Evolutionary conservation across 1,140 invertebrate genomes (phyloP).

Genomic region (Galendromus occidentalis): DNA sequence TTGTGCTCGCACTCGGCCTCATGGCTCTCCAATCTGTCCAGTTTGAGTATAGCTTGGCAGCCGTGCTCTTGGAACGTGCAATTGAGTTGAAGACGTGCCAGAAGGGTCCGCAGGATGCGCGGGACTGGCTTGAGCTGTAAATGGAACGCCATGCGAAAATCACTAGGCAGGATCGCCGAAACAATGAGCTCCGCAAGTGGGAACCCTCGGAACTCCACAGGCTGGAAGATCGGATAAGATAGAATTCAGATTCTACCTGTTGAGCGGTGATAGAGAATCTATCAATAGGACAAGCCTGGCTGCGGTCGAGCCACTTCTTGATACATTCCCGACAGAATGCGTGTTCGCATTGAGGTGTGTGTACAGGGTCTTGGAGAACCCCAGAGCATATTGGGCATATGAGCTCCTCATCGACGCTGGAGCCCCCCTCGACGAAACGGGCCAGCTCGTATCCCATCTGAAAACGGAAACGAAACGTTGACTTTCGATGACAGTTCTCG

Average conservation of each 20-base stretch:
- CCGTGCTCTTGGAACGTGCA: conserved; percentile 78
- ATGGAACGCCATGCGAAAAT: background rate
- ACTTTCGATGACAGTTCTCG: too few relatives aligned
- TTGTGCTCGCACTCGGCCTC: conserved; percentile 79
- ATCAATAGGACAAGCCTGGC: conserved; percentile 81
- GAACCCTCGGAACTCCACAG: too few relatives aligned
- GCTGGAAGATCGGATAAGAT: too few relatives aligned
- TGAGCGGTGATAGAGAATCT: conserved; percentile 61
- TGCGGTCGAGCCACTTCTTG: conserved; percentile 74
- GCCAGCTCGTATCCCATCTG: conserved; percentile 68
- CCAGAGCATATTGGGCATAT: conserved; percentile 76
- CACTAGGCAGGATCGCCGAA: too few relatives aligned
- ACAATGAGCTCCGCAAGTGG: too few relatives aligned
- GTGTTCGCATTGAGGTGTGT: conserved; percentile 86
- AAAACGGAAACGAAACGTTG: background rate
- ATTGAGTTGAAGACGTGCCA: conserved; percentile 62
- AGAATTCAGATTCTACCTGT: background rate
- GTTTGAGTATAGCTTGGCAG: conserved; percentile 58
- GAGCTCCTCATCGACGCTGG: conserved; percentile 60
- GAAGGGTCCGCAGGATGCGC: conserved; percentile 68
- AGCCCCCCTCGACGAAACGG: conserved; percentile 55
- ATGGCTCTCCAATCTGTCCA: conserved; percentile 60
- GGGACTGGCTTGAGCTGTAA: conserved; percentile 65
- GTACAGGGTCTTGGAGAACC: conserved; percentile 67
- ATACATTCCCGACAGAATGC: conserved; percentile 84